Percentiles rank a stretch among this genome's conserved stretches.
phyloP scores from a whole-genome alignment of 2,113 vertebrate species.

The Gyps fulvus region DNA sequence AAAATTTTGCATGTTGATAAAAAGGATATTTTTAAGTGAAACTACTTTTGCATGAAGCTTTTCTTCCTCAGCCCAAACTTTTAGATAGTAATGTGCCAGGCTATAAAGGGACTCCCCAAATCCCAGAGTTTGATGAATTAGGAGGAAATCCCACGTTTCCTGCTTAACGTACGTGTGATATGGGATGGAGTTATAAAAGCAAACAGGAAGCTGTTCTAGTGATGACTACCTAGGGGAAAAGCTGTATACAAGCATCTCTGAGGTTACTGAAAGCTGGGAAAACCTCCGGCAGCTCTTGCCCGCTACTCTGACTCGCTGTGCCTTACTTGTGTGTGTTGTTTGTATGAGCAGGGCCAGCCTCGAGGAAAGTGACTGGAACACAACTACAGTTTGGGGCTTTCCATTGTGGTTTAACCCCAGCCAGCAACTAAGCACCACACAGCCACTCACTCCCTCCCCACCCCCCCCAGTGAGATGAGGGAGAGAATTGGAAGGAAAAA shows the following conservation, averaged over 20 bases:
- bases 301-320: accelerated
- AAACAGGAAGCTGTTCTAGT: slow-evolving; percentile 4
- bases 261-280: neutral
- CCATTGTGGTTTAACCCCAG: too few species aligned
- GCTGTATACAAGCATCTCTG: neutral
- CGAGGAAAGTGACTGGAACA: neutral
- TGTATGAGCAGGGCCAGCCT: neutral
- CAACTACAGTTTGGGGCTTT: neutral
- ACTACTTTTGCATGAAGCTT: neutral
- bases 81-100: neutral
- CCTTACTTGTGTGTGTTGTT: accelerated
- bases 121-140: neutral
- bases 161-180: neutral
- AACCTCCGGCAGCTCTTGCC: neutral
- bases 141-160: slow-evolving; percentile 22
- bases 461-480: too few species aligned
- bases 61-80: neutral
- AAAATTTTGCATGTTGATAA: neutral
- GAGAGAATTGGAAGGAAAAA: too few species aligned
- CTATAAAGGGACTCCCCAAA: neutral
- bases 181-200: neutral
- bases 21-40: neutral
- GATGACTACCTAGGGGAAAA: slow-evolving; percentile 2
- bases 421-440: too few species aligned
- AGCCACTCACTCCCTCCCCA: too few species aligned